These are phyloP conservation scores for Plestiodon gilberti DNA, from an alignment of 2,113 vertebrate species.

Conservation along the genomic window DNA sequence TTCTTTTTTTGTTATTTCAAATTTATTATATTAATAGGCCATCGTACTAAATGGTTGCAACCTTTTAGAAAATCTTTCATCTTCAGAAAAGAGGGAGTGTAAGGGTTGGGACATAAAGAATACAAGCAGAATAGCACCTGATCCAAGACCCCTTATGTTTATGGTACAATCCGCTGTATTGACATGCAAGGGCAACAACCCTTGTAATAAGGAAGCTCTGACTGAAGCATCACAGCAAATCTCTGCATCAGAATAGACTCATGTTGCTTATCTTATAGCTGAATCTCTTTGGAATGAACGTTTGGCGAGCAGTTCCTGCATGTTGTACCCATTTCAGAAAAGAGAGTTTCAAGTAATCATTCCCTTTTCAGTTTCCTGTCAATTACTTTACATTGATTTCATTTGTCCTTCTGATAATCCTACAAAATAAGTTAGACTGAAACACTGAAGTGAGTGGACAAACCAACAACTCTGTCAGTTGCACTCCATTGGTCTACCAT, in stretches of 20 bases:
- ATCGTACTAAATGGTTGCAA: accelerated
- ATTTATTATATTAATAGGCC: neutral
- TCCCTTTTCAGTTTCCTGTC: neutral
- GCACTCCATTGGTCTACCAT: neutral
- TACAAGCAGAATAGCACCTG: neutral
- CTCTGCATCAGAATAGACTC: neutral
- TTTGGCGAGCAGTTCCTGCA: neutral
- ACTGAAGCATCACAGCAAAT: neutral
- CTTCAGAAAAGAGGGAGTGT: neutral
- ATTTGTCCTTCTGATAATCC: neutral
- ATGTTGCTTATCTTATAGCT: neutral
- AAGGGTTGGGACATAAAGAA: neutral
- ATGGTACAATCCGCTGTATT: neutral
- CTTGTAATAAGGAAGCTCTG: neutral
- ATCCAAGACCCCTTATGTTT: neutral
- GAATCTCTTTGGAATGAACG: neutral
- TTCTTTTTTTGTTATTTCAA: slow-evolving; percentile 11
- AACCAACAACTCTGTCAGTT: neutral
- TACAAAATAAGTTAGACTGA: neutral
- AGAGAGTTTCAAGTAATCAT: neutral
- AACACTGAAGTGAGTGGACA: neutral
- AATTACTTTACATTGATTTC: neutral
- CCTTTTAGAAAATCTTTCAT: neutral
- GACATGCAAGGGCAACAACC: neutral
- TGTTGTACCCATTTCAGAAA: neutral